These are phyloP conservation scores for Zaprionus ornatus DNA, from an alignment of 1,140 invertebrate genomes.

Conservation along the genomic window DNA sequence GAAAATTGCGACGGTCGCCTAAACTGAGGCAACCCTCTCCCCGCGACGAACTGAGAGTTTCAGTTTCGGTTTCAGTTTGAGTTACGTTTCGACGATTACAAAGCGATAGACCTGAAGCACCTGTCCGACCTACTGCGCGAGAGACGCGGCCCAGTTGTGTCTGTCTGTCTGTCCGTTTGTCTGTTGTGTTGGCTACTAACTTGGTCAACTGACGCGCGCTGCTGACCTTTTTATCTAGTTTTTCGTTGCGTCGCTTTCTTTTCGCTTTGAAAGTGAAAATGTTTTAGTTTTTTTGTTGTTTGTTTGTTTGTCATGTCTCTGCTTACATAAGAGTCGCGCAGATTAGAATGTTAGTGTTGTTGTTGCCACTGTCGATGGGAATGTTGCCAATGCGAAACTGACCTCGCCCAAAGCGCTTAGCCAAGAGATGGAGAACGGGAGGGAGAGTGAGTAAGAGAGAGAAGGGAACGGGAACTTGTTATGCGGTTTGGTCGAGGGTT, in stretches of 20 bases:
- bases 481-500: not conserved
- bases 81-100: not conserved
- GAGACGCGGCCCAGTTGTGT: constrained; percentile 13
- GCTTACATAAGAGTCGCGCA: constrained; percentile 30
- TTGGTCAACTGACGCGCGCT: constrained; percentile 25
- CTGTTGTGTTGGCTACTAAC: constrained; percentile 17
- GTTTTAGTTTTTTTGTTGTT: not conserved
- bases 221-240: constrained; percentile 43
- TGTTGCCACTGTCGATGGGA: constrained; percentile 1
- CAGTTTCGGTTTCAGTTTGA: constrained; percentile 2
- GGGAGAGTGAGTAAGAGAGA: not conserved
- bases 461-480: not conserved
- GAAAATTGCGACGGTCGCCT: constrained; percentile 60
- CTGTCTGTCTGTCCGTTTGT: constrained; percentile 10
- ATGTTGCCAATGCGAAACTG: constrained; percentile 28
- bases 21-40: constrained; percentile 38
- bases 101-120: constrained; percentile 14
- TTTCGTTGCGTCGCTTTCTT: constrained; percentile 34
- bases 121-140: constrained; percentile 43
- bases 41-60: not conserved
- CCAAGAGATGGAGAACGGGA: not conserved
- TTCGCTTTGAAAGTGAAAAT: constrained; percentile 39
- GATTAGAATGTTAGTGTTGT: constrained; percentile 29
- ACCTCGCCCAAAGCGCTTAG: constrained; percentile 24
- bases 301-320: not conserved